A percentile compares a stretch with the other conserved stretches of the same genome.
These are phyloP conservation scores for Saturnia japonica DNA, from an alignment of 2,888 invertebrate genomes.

Conservation along the genomic window DNA sequence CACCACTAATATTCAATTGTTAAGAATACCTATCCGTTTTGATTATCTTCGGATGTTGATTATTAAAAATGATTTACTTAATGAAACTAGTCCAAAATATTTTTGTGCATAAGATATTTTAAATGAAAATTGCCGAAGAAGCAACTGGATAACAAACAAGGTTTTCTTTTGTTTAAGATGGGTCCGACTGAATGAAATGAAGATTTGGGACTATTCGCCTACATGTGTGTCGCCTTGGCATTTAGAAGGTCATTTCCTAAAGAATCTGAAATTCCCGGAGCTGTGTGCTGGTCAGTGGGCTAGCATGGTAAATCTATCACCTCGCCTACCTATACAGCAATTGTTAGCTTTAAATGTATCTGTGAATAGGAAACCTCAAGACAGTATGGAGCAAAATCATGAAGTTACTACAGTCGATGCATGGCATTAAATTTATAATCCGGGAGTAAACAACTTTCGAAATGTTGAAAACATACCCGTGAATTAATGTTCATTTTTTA, in stretches of 20 bases:
- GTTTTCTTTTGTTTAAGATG: constrained; percentile 70
- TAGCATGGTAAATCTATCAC: constrained; percentile 87
- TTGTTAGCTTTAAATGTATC: constrained; percentile 74
- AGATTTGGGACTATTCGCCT: constrained; percentile 86
- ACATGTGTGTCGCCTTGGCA: constrained; percentile 88
- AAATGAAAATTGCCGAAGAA: not conserved
- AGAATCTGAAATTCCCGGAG: constrained; percentile 86
- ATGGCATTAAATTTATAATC: constrained; percentile 49
- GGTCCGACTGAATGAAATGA: constrained; percentile 84
- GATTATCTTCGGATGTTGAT: not conserved
- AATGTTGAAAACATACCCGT: no score
- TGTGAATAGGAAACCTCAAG: constrained; percentile 76
- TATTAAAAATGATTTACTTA: not conserved
- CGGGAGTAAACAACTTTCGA: no score
- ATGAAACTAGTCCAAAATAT: no score
- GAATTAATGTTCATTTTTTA: no score
- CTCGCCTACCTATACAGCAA: constrained; percentile 83
- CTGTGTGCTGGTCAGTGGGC: constrained; percentile 91
- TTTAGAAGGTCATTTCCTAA: constrained; percentile 85
- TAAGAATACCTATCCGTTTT: not conserved
- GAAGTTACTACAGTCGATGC: constrained; percentile 64
- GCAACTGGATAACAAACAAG: not conserved
- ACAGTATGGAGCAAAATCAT: constrained; percentile 74
- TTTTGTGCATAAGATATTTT: not conserved
- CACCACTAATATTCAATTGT: not conserved